Conservation (phyloP, 2,113 vertebrate species). For the Ophthalmotilapia sp. region DNA sequence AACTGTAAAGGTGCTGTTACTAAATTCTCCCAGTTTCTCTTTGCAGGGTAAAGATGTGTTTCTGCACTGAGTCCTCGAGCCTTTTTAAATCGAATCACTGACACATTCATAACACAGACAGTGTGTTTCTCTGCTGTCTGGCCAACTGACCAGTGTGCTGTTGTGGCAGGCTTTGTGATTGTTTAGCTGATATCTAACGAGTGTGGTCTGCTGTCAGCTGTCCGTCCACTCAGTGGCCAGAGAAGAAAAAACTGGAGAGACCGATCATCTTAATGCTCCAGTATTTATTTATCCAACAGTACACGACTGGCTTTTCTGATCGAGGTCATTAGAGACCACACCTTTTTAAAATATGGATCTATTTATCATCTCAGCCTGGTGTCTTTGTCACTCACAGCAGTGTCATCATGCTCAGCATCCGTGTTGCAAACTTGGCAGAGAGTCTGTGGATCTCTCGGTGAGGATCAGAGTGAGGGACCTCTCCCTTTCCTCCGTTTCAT, state of each 20-base stretch:
- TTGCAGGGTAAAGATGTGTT: neutral
- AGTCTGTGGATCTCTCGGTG: neutral
- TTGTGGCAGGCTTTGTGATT: neutral
- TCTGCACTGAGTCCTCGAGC: neutral
- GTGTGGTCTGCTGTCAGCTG: fast-evolving
- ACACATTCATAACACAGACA: neutral
- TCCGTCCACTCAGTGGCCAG: fast-evolving
- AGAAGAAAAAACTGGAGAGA: neutral
- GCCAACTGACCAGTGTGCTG: neutral
- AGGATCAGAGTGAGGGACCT: neutral
- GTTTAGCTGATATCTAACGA: neutral
- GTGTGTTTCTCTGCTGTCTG: neutral
- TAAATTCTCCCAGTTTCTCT: neutral
- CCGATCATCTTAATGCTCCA: neutral
- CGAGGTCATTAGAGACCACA: neutral
- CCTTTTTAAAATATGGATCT: neutral
- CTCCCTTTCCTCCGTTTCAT: neutral
- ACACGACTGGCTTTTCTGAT: fast-evolving
- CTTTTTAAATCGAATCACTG: neutral
- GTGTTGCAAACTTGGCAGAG: neutral
- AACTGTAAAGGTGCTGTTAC: neutral
- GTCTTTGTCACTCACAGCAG: neutral
- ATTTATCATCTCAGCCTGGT: neutral
- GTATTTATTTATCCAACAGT: neutral
- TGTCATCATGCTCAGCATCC: neutral